Conservation (phyloP, 2,797 vertebrate species). For the Neostethus bicornis region DNA sequence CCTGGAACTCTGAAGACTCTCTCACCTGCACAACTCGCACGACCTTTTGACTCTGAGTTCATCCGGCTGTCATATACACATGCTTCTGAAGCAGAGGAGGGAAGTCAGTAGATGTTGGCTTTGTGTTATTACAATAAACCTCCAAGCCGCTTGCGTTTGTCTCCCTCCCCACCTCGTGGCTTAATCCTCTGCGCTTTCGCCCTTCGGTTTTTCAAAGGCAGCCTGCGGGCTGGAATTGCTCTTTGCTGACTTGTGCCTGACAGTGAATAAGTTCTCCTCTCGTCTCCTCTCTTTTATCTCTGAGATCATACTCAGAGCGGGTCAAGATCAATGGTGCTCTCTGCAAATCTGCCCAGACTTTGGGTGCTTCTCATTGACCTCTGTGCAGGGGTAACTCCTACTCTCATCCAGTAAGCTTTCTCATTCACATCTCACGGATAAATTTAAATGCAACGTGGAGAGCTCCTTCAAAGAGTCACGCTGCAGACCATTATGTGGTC, state of each 20-base stretch:
- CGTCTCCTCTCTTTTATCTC: slow-evolving; percentile 80
- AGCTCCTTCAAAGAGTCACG: slow-evolving; percentile 27
- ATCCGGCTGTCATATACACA: slow-evolving; percentile 50
- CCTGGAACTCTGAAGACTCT: slow-evolving; percentile 30
- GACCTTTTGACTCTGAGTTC: slow-evolving; percentile 63
- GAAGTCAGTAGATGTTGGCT: slow-evolving; percentile 45
- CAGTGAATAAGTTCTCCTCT: slow-evolving; percentile 79
- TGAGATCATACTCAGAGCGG: slow-evolving; percentile 77
- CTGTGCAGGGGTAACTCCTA: slow-evolving; percentile 50
- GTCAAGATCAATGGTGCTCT: slow-evolving; percentile 82
- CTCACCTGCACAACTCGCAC: slow-evolving; percentile 40
- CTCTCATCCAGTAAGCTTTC: slow-evolving; percentile 45
- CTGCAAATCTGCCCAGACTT: slow-evolving; percentile 78
- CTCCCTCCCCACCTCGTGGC: slow-evolving; percentile 53
- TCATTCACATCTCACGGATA: slow-evolving; percentile 36
- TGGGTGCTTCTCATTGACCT: slow-evolving; percentile 79
- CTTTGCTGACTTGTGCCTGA: slow-evolving; percentile 79
- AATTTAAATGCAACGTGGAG: slow-evolving; percentile 16
- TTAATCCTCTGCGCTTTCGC: slow-evolving; percentile 78
- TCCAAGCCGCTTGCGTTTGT: slow-evolving; percentile 49
- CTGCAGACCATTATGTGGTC: background rate
- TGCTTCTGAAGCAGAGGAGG: slow-evolving; percentile 23
- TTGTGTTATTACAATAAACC: slow-evolving; percentile 66
- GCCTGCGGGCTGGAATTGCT: slow-evolving; percentile 81
- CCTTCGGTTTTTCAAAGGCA: slow-evolving; percentile 82